phyloP scores from a whole-genome alignment of 2,888 invertebrate genomes.

The Nymphalis polychloros region DNA sequence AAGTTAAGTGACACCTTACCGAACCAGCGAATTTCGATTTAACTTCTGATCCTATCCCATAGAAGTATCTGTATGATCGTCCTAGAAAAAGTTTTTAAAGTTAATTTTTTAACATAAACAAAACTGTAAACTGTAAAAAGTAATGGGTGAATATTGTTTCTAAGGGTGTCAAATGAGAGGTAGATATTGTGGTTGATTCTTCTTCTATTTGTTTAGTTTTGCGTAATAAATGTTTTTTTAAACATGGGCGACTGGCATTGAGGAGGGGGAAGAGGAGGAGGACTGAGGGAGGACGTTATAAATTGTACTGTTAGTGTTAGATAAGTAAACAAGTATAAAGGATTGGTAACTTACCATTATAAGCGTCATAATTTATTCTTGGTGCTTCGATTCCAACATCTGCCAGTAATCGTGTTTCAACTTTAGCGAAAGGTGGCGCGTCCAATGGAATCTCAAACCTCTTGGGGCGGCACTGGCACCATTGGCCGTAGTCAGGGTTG shows the following conservation, averaged over 20 bases:
- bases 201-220: too few species aligned
- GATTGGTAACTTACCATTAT: conserved; percentile 62
- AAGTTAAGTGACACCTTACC: conserved; percentile 61
- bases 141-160: too few species aligned
- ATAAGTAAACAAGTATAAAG: conserved; percentile 6
- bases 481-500: conserved; percentile 87
- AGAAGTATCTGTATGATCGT: conserved; percentile 90
- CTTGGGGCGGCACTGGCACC: conserved; percentile 89
- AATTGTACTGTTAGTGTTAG: background rate
- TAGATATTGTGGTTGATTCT: too few species aligned
- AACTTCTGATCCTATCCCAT: conserved; percentile 92
- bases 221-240: too few species aligned
- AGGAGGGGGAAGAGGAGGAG: too few species aligned
- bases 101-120: background rate
- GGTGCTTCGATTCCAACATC: conserved; percentile 91
- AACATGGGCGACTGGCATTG: too few species aligned
- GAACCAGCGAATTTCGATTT: conserved; percentile 88
- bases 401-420: conserved; percentile 85
- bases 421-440: conserved; percentile 70
- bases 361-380: conserved; percentile 88
- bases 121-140: too few species aligned
- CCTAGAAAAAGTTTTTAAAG: conserved; percentile 58
- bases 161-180: too few species aligned
- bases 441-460: conserved; percentile 87
- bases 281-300: too few species aligned